phyloP scores from a whole-genome alignment of 2,888 invertebrate genomes.

The Xanthostigma xanthostigma region DNA sequence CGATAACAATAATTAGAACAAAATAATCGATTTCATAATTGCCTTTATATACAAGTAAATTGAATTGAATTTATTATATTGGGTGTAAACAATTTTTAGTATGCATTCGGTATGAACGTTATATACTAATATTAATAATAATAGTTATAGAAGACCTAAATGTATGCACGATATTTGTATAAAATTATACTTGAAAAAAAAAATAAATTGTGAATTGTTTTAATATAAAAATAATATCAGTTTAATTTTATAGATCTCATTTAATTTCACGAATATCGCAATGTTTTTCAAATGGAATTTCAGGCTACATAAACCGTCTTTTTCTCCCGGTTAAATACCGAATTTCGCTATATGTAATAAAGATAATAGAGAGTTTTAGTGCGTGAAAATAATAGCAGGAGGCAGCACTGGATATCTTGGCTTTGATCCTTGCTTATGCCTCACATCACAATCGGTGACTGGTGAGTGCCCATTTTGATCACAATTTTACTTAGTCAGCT shows the following conservation, averaged over 20 bases:
- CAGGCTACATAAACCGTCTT: not conserved
- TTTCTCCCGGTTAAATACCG: not conserved
- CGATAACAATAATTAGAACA: too few relatives aligned
- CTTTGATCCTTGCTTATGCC: conserved; percentile 4
- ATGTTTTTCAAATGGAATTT: not conserved
- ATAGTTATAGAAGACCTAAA: conserved; percentile 3
- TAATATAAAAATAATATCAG: conserved; percentile 10
- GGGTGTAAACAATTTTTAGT: conserved; percentile 1
- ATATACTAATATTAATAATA: not conserved
- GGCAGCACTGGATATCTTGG: conserved; percentile 4
- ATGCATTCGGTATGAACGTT: not conserved
- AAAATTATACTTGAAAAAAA: conserved; percentile 14
- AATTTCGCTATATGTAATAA: not conserved
- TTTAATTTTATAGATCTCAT: conserved; percentile 4
- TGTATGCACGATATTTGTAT: conserved; percentile 9
- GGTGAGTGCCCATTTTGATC: conserved; percentile 4
- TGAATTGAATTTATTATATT: not conserved
- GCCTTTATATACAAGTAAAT: too few relatives aligned
- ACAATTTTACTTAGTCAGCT: not conserved
- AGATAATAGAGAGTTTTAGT: not conserved
- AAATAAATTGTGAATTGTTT: conserved; percentile 18
- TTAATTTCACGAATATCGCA: conserved; percentile 1
- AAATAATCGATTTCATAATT: too few relatives aligned
- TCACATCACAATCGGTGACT: conserved; percentile 5
- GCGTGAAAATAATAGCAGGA: not conserved